A percentile compares a stretch with the other conserved stretches of the same genome.
Evolutionary conservation across 1,140 invertebrate genomes (phyloP).

Genomic region (Aricia agestis): DNA sequence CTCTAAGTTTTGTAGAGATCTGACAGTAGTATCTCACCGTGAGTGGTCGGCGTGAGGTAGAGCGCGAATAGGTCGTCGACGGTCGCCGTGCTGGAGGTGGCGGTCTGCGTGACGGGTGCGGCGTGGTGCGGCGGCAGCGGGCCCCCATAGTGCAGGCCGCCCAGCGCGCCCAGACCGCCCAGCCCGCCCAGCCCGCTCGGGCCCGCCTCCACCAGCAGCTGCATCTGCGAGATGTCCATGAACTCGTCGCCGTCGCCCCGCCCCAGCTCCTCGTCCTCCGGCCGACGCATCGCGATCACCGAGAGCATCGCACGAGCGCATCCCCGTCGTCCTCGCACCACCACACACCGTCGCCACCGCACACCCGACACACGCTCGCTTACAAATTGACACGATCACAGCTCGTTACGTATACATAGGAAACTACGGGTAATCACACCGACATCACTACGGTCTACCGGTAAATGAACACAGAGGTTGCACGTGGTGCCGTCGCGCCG

Average conservation of each 20-base stretch:
- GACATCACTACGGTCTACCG: conserved; percentile 53
- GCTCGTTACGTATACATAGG: conserved; percentile 51
- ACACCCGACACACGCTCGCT: conserved; percentile 30
- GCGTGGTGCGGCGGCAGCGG: conserved; percentile 58
- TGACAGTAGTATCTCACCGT: conserved; percentile 41
- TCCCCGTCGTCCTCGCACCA: conserved; percentile 49
- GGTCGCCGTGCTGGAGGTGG: conserved; percentile 42
- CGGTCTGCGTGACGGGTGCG: conserved; percentile 44
- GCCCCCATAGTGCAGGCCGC: conserved; percentile 54
- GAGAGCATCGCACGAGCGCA: conserved; percentile 72
- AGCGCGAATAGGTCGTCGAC: conserved; percentile 69
- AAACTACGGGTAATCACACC: conserved; percentile 46
- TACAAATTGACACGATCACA: conserved; percentile 67
- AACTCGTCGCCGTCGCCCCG: conserved; percentile 76
- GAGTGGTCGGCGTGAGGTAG: conserved; percentile 59
- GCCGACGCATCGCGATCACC: conserved; percentile 71
- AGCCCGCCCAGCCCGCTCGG: conserved; percentile 65
- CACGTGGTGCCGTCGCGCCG: conserved; percentile 62
- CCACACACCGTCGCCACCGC: conserved; percentile 16
- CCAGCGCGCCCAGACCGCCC: conserved; percentile 55
- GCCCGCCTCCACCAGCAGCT: conserved; percentile 76
- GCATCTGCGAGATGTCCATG: conserved; percentile 79
- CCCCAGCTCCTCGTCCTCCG: conserved; percentile 69
- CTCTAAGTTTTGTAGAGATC: no score
- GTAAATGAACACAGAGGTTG: conserved; percentile 71